A percentile compares a stretch with the other conserved stretches of the same genome.
phyloP scores from a whole-genome alignment of 1,140 invertebrate genomes.

The Helicoverpa zea region DNA sequence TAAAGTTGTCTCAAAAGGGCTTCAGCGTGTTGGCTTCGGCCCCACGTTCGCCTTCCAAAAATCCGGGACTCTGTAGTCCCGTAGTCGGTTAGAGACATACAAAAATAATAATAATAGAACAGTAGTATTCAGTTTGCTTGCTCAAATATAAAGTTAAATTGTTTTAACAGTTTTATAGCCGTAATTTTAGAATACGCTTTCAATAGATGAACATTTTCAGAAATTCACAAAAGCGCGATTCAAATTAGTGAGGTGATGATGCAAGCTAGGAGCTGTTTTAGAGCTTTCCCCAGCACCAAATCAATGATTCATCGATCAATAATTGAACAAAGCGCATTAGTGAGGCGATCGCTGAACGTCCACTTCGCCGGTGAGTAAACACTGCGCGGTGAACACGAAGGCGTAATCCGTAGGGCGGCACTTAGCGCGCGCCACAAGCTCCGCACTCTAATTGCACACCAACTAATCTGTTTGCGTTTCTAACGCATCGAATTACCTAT shows the following conservation, averaged over 20 bases:
- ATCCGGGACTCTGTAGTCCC: too few relatives aligned
- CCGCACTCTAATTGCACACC: conserved; percentile 80
- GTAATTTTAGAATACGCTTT: not conserved
- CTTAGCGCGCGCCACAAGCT: conserved; percentile 80
- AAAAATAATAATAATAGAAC: too few relatives aligned
- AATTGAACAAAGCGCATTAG: conserved; percentile 76
- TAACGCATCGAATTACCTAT: conserved; percentile 67
- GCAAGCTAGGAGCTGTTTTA: not conserved
- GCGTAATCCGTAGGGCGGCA: conserved; percentile 83
- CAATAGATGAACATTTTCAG: not conserved
- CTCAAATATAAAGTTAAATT: not conserved
- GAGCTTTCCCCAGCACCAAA: conserved; percentile 49
- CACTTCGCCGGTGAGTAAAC: conserved; percentile 79
- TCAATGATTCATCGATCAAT: conserved; percentile 74
- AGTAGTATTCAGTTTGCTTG: not conserved
- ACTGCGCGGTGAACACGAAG: conserved; percentile 63
- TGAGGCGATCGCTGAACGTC: conserved; percentile 76
- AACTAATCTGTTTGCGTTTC: conserved; percentile 81
- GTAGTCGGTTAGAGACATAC: too few relatives aligned
- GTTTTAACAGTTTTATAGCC: not conserved
- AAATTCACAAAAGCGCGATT: conserved; percentile 1
- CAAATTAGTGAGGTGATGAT: conserved; percentile 27
- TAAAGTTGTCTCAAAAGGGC: too few relatives aligned
- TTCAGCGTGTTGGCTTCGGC: too few relatives aligned
- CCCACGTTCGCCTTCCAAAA: too few relatives aligned